Conservation (phyloP, 1,140 invertebrate species). For the Drosophila ercepeae region DNA sequence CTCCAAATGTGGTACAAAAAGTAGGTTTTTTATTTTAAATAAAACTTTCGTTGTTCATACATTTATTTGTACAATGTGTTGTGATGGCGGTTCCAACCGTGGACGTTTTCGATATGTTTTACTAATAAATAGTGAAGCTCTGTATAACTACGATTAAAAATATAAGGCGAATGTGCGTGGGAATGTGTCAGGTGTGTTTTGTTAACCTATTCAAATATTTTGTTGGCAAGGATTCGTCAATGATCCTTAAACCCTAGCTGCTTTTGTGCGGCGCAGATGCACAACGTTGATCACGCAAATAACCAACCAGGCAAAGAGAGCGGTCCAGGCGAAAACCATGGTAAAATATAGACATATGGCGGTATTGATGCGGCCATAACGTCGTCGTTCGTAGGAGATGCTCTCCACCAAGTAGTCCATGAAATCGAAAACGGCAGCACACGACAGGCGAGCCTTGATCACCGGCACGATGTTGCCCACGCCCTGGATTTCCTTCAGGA, state of each 20-base stretch:
- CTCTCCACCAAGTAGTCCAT: conserved; percentile 89
- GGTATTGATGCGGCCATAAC: conserved; percentile 87
- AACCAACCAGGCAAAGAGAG: conserved; percentile 85
- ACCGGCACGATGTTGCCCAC: conserved; percentile 86
- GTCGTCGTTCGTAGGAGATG: conserved; percentile 85
- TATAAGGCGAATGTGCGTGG: conserved; percentile 43
- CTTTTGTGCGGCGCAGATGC: conserved; percentile 84
- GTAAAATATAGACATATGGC: conserved; percentile 86
- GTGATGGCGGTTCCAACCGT: conserved; percentile 45
- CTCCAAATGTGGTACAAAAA: not conserved
- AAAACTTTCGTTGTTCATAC: conserved; percentile 52
- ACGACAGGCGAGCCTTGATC: conserved; percentile 87
- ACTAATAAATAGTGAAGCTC: conserved; percentile 65
- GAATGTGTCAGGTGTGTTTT: conserved; percentile 1
- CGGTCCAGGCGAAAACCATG: conserved; percentile 86
- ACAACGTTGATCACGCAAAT: conserved; percentile 85
- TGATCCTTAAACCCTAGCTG: conserved; percentile 53
- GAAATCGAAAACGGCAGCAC: conserved; percentile 88
- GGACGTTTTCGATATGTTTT: conserved; percentile 41
- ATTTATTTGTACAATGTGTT: conserved; percentile 71
- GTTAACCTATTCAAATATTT: conserved; percentile 6
- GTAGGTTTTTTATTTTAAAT: not conserved
- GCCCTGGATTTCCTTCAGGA: conserved; percentile 86
- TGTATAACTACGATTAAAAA: conserved; percentile 41
- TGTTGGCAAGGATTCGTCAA: not conserved